These are phyloP conservation scores for Unio pictorum DNA, from an alignment of 2,888 invertebrate genomes.

Conservation along the genomic window DNA sequence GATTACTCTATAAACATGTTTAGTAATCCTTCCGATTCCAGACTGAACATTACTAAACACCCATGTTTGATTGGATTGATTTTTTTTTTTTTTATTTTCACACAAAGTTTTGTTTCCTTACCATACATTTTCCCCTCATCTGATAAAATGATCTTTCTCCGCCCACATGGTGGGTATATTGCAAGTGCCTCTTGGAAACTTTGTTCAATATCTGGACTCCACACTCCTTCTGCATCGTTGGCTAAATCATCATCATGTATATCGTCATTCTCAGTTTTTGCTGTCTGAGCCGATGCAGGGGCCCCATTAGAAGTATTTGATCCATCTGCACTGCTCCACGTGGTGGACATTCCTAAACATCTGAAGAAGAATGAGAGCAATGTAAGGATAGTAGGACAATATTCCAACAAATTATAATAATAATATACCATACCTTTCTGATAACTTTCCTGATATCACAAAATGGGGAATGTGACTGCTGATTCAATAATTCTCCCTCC, in stretches of 20 bases:
- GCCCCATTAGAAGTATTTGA: constrained; percentile 22
- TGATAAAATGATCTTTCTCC: constrained; percentile 99
- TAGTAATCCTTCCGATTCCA: too few species aligned
- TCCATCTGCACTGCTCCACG: constrained; percentile 57
- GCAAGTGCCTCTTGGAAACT: constrained; percentile 99
- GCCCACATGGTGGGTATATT: constrained; percentile 99
- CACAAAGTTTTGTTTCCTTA: constrained; percentile 77
- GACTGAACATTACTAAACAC: too few species aligned
- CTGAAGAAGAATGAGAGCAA: constrained; percentile 5
- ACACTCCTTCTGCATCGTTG: constrained; percentile 97
- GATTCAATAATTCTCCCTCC: too few species aligned
- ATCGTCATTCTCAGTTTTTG: constrained; percentile 30
- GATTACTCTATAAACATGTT: too few species aligned
- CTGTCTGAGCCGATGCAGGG: constrained; percentile 19
- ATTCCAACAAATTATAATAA: neutral
- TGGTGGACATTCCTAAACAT: constrained; percentile 40
- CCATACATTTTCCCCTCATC: constrained; percentile 99
- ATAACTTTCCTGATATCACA: too few species aligned
- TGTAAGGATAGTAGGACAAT: neutral
- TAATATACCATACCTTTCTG: neutral
- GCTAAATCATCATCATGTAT: constrained; percentile 80
- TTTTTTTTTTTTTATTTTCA: too few species aligned
- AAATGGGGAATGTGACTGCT: too few species aligned
- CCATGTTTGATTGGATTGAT: too few species aligned
- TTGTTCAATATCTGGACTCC: constrained; percentile 99